These are phyloP conservation scores for Tryphoninae sp. DNA, from an alignment of 2,888 invertebrate genomes.

Conservation along the genomic window DNA sequence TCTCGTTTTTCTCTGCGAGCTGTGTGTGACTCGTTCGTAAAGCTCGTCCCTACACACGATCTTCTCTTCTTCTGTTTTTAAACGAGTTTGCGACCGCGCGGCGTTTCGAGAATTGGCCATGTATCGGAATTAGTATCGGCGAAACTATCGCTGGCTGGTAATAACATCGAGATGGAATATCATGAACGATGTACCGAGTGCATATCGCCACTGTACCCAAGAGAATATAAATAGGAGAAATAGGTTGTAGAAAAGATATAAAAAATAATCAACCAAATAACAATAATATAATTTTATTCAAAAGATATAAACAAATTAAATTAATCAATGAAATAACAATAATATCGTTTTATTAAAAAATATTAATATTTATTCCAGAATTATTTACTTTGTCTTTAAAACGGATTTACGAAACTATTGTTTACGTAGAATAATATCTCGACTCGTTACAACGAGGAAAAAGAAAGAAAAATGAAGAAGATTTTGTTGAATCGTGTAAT, in stretches of 20 bases:
- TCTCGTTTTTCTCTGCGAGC: slow-evolving; percentile 35
- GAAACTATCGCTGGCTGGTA: slow-evolving; percentile 41
- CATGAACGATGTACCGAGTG: background rate
- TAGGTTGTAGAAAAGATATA: no score
- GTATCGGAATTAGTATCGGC: slow-evolving; percentile 40
- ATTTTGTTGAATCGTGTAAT: no score
- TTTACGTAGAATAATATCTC: no score
- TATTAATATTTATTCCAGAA: no score
- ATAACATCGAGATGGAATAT: slow-evolving; percentile 26
- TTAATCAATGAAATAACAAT: no score
- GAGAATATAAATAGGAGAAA: background rate
- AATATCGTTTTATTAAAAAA: no score
- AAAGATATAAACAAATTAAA: no score
- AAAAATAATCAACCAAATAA: no score
- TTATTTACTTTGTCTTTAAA: no score
- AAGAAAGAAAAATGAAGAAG: background rate
- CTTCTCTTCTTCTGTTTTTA: background rate
- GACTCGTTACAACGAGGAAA: background rate
- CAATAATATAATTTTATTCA: no score
- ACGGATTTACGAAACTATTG: no score
- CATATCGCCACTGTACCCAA: background rate
- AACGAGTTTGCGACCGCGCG: background rate
- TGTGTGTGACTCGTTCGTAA: slow-evolving; percentile 32
- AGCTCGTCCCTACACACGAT: slow-evolving; percentile 26
- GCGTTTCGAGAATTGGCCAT: slow-evolving; percentile 13